phyloP scores from a whole-genome alignment of 2,888 invertebrate species.

The Tipula confusa region DNA sequence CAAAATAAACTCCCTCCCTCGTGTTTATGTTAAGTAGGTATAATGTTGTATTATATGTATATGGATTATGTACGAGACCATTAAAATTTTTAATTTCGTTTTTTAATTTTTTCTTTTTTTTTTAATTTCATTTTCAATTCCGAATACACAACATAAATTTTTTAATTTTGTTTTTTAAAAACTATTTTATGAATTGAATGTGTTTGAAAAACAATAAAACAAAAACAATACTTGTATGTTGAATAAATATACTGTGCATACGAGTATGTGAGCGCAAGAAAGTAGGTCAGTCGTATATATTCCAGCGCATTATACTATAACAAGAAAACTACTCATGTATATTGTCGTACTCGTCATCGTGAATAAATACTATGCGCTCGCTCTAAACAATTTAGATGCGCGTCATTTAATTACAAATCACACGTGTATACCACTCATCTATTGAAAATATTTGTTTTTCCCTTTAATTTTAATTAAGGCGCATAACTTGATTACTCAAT shows the following conservation, averaged over 20 bases:
- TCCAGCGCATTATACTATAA: neutral
- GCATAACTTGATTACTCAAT: too few relatives aligned
- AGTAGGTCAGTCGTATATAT: neutral
- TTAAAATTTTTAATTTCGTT: neutral
- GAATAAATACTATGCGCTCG: neutral
- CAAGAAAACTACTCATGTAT: neutral
- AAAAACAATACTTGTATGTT: neutral
- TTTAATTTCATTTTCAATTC: neutral
- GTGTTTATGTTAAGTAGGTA: too few relatives aligned
- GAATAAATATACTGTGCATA: neutral
- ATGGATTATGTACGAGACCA: neutral
- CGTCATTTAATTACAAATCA: neutral
- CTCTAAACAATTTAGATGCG: neutral
- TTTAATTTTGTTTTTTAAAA: neutral
- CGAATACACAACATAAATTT: neutral
- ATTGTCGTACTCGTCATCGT: neutral
- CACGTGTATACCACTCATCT: too few relatives aligned
- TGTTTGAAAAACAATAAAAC: neutral
- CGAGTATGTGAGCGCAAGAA: neutral
- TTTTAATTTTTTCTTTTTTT: too few relatives aligned
- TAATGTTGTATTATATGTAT: too few relatives aligned
- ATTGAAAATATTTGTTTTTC: too few relatives aligned
- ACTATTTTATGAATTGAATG: neutral
- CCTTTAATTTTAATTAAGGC: too few relatives aligned
- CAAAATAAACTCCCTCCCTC: too few relatives aligned